These are phyloP conservation scores for Lasiurus cinereus DNA, from an alignment of 2,113 vertebrate species.

Conservation along the genomic window DNA sequence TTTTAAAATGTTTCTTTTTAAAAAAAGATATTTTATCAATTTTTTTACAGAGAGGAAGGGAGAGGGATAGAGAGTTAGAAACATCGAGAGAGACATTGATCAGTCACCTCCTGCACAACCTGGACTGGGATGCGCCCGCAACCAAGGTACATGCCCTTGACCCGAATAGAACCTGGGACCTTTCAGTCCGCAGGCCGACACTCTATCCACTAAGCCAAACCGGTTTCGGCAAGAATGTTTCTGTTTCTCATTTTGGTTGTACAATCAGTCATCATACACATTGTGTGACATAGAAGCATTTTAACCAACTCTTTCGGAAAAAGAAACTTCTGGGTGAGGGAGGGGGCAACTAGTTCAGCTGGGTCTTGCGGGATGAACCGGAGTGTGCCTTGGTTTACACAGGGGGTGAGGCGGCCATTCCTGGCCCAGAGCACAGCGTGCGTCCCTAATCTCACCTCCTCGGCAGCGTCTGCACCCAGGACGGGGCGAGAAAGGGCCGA, in stretches of 20 bases:
- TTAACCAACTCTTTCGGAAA: background rate
- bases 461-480: background rate
- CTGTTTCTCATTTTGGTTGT: background rate
- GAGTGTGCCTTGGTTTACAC: background rate
- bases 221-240: background rate
- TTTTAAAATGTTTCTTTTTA: too few species aligned
- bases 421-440: background rate
- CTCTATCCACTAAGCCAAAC: too few species aligned
- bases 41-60: too few species aligned
- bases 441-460: background rate
- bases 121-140: too few species aligned
- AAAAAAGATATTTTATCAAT: too few species aligned
- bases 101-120: too few species aligned
- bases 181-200: too few species aligned
- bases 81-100: too few species aligned
- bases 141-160: too few species aligned
- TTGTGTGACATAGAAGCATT: background rate
- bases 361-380: conserved; percentile 3
- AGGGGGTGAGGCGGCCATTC: background rate
- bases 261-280: too few species aligned
- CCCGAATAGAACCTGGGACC: too few species aligned
- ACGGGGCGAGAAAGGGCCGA: background rate
- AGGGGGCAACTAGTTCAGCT: background rate
- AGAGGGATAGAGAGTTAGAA: too few species aligned
- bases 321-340: background rate